Evolutionary conservation across 2,113 vertebrate genomes (phyloP).

Genomic region (Notechis scutatus): DNA sequence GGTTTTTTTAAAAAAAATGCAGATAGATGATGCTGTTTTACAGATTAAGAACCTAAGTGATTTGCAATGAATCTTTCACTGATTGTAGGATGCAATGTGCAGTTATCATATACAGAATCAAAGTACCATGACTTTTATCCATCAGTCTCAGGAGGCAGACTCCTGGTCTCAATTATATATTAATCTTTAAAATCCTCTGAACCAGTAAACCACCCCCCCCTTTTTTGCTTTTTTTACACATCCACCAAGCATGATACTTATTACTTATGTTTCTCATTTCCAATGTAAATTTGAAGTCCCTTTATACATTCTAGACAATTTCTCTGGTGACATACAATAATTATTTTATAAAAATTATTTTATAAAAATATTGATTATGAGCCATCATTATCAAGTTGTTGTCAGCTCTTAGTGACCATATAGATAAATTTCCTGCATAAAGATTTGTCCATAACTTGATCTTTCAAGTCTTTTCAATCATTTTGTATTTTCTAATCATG

Average conservation of each 20-base stretch:
- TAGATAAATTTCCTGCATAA: not conserved
- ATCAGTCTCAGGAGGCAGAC: not conserved
- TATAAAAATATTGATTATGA: not conserved
- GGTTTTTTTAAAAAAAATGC: not conserved
- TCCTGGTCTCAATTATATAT: not conserved
- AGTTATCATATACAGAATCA: not conserved
- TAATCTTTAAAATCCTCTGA: not conserved
- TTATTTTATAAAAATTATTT: not conserved
- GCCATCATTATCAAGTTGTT: not conserved
- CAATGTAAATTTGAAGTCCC: not conserved
- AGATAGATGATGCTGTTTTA: not conserved
- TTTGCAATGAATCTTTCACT: not conserved
- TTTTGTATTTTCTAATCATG: not conserved
- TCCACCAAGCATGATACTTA: not conserved
- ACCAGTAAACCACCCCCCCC: not conserved
- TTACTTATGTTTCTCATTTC: not conserved
- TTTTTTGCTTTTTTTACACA: not conserved
- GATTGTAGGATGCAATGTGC: not conserved
- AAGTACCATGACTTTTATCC: not conserved
- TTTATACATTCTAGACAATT: not conserved
- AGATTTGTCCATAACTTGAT: not conserved
- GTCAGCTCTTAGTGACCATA: not conserved
- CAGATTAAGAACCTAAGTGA: not conserved
- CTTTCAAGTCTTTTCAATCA: not conserved
- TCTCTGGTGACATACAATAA: not conserved